Percentiles rank a stretch among this genome's conserved stretches.
phyloP scores from a whole-genome alignment of 1,140 invertebrate species.

The Aphis gossypii region DNA sequence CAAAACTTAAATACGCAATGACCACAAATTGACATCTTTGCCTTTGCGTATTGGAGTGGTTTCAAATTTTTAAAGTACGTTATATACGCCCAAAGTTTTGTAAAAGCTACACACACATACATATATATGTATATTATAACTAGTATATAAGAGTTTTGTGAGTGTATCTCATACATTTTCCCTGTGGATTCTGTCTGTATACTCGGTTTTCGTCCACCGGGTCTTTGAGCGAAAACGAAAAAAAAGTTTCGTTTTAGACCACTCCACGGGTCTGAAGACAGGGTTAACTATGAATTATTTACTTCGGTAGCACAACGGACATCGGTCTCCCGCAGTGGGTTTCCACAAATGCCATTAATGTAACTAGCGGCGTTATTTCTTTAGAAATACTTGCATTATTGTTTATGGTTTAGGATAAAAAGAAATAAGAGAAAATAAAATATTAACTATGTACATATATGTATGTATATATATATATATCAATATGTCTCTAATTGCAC shows the following conservation, averaged over 20 bases:
- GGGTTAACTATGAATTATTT: slow-evolving; percentile 47
- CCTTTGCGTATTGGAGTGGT: not conserved
- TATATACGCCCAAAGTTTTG: not conserved
- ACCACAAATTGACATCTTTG: slow-evolving; percentile 12
- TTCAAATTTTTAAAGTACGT: not conserved
- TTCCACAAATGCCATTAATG: slow-evolving; percentile 32
- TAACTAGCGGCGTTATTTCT: slow-evolving; percentile 20
- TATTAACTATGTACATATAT: not conserved
- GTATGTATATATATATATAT: not conserved
- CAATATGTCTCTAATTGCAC: not conserved
- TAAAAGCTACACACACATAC: not conserved
- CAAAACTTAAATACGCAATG: not conserved
- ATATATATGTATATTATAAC: not conserved
- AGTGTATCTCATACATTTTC: not conserved
- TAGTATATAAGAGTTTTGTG: not conserved
- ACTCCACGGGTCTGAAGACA: not conserved
- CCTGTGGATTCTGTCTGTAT: not conserved
- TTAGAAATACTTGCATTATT: slow-evolving; percentile 6
- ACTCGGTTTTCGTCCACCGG: not conserved
- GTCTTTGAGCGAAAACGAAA: not conserved
- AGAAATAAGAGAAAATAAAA: not conserved
- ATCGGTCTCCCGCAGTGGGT: slow-evolving; percentile 28
- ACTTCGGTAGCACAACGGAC: slow-evolving; percentile 28
- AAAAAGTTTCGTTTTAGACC: slow-evolving; percentile 23
- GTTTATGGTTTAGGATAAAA: slow-evolving; percentile 10